Conservation (phyloP, 2,113 vertebrate genomes). For the Jacana jacana region DNA sequence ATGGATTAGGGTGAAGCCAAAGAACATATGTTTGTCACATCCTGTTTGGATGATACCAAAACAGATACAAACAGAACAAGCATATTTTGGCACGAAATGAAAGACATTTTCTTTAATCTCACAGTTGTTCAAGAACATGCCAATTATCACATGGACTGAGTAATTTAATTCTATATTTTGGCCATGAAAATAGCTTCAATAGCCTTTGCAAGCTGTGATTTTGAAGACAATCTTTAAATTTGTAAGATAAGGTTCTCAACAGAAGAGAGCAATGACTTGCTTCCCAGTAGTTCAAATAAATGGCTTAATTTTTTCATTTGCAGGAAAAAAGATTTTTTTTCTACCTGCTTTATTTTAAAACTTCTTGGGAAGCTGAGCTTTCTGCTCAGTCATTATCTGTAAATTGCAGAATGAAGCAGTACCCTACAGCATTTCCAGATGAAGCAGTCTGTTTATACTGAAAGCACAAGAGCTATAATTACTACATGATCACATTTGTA, state of each 20-base stretch:
- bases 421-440: constrained; percentile 34
- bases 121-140: not conserved
- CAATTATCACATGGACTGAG: not conserved
- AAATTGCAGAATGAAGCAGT: constrained; percentile 29
- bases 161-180: not conserved
- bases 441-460: constrained; percentile 60
- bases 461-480: constrained; percentile 62
- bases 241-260: not conserved
- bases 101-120: not conserved
- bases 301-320: not conserved
- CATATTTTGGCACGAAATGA: constrained; percentile 9
- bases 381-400: constrained; percentile 22
- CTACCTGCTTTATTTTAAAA: constrained; percentile 26
- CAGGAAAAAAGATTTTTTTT: not conserved
- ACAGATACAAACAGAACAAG: constrained; percentile 9
- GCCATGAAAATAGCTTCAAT: not conserved
- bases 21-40: constrained; percentile 41
- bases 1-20: not conserved
- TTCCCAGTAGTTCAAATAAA: not conserved
- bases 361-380: not conserved
- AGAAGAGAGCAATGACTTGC: not conserved
- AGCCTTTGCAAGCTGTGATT: not conserved
- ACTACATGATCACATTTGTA: constrained; percentile 56
- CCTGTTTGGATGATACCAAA: constrained; percentile 9
- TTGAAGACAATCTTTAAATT: not conserved